Base-by-base conservation (phyloP, 2,797 vertebrate species). In the Hipposideros larvatus region DNA sequence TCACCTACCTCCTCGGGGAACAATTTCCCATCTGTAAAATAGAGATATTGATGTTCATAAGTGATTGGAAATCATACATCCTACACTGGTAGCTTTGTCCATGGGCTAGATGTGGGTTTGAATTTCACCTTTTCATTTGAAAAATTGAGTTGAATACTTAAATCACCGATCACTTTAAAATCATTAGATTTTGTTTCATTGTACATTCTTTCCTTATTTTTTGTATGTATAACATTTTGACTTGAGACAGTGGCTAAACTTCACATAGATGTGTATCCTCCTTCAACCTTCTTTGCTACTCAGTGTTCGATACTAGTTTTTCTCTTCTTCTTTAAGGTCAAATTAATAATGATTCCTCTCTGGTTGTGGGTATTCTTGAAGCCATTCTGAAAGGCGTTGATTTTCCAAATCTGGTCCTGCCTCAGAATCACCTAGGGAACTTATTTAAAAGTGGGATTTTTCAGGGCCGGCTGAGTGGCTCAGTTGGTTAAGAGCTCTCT, bases 141-240 rank as follows among this genome's bases (percentile, higher is more conserved):
- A 75, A 92, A 95, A 48, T 31, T 65, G 21, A 79, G 16, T 77
- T 75, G 41, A 80, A 74, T 55, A 48, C 18, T 79, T 83, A 46
- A 89, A 51, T 91, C 31, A 31, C 46, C 53, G 28, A 24, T 93
- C 70, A 71, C 66, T 94, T 82, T 43, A 59, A 95, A 89, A 83
- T 55, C 26, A 46, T 57, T 75, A 15, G 15, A 18, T 46, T 70
- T 57, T 73, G 43, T 87, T 66, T 16, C 46, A 37, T 63, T 61
- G 21, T 66, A 4, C 11, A 8, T 53, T 48, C 74, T 83, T 92
- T 90, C 61, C 3, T 93, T 78, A n/a, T 65, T 53, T 88, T 87
- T 78, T 41, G 21, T 46, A 0, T 41, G 16, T 51, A 14, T 53
- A 55, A 82, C 31, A 18, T 70, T 61, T 61, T 43, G 43, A 53